Percentiles rank a stretch among this genome's conserved stretches.
These are phyloP conservation scores for Myodes glareolus DNA, from an alignment of 2,113 vertebrate genomes.

Conservation along the genomic window DNA sequence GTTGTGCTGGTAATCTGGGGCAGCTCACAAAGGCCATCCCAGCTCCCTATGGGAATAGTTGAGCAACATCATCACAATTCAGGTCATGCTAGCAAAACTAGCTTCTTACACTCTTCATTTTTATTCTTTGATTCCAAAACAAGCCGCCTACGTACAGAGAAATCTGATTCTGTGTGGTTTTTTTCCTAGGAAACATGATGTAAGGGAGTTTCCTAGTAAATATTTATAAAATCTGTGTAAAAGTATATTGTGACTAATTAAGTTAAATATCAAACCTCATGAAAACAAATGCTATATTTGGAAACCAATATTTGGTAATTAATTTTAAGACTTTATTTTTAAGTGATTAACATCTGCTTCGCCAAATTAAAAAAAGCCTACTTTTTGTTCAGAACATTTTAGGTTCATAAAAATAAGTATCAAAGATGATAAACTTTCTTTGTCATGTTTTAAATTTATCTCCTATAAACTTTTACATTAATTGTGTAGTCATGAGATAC, in stretches of 20 bases:
- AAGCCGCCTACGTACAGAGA: background rate
- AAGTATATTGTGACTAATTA: slow-evolving; percentile 23
- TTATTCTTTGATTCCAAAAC: background rate
- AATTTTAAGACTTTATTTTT: slow-evolving; percentile 54
- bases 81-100: background rate
- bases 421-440: slow-evolving; percentile 10
- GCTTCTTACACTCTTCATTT: background rate
- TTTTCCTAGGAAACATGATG: background rate
- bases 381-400: slow-evolving; percentile 53
- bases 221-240: background rate
- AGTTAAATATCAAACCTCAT: slow-evolving; percentile 8
- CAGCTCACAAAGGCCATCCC: background rate
- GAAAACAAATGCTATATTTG: slow-evolving; percentile 29
- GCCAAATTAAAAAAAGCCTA: slow-evolving; percentile 14
- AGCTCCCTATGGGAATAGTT: background rate
- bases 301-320: slow-evolving; percentile 29
- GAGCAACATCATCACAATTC: background rate
- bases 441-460: slow-evolving; percentile 43
- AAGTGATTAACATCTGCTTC: slow-evolving; percentile 49
- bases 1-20: background rate
- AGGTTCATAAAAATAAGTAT: slow-evolving; percentile 63
- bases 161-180: background rate
- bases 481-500: slow-evolving; percentile 10
- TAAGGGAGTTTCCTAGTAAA: slow-evolving; percentile 21
- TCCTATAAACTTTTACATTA: background rate